A percentile compares a stretch with the other conserved stretches of the same genome.
Conservation (phyloP, 2,113 vertebrate genomes). For the Tachysurus vachellii region DNA sequence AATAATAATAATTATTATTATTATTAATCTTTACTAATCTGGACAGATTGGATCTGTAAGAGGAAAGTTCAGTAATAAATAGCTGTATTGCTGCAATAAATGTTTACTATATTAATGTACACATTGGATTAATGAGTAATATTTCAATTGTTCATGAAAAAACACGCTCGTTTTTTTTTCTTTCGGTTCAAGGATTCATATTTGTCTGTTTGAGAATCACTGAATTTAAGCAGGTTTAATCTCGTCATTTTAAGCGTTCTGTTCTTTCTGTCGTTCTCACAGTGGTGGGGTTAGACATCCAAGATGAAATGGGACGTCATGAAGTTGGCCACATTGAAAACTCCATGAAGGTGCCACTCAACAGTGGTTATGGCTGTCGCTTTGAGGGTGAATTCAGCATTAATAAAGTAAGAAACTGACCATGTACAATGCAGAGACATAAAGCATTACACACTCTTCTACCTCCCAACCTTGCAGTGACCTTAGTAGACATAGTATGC, state of each 20-base stretch:
- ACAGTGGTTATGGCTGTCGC: constrained; percentile 87
- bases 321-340: constrained; percentile 98
- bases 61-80: background rate
- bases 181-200: background rate
- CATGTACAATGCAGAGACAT: background rate
- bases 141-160: background rate
- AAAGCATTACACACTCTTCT: background rate
- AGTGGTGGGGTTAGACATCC: constrained; percentile 98
- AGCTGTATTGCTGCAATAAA: too few species aligned
- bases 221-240: background rate
- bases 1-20: too few species aligned
- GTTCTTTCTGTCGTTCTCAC: constrained; percentile 5
- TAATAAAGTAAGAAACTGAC: constrained; percentile 84
- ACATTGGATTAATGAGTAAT: background rate
- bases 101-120: background rate
- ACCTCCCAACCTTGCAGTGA: background rate
- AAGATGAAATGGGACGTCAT: constrained; percentile 98
- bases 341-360: constrained; percentile 93
- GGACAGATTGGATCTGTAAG: background rate
- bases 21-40: too few species aligned
- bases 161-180: background rate
- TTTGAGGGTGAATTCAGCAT: constrained; percentile 96
- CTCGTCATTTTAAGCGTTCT: background rate
- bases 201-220: background rate
- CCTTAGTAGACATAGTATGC: background rate